Conservation (phyloP, 2,113 vertebrate species). For the Oncorhynchus kisutch region DNA sequence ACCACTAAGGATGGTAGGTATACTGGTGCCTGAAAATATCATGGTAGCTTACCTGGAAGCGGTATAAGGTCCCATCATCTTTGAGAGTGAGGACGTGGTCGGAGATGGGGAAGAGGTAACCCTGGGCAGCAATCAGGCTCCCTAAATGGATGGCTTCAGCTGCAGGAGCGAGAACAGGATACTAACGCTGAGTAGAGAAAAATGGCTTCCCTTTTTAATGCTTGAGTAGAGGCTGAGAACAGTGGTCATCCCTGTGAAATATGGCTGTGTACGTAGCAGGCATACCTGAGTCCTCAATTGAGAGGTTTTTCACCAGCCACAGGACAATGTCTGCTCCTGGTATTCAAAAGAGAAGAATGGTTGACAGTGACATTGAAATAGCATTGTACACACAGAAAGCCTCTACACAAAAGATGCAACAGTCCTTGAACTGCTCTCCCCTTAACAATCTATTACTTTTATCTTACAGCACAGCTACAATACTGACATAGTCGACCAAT, state of each 20-base stretch:
- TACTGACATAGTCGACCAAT: background rate
- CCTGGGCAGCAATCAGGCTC: constrained; percentile 89
- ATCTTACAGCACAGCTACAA: background rate
- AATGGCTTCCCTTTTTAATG: background rate
- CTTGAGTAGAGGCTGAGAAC: background rate
- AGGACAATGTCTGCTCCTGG: constrained; percentile 91
- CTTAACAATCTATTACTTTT: background rate
- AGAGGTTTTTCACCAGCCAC: constrained; percentile 95
- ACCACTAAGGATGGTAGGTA: background rate
- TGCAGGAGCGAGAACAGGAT: constrained; percentile 51
- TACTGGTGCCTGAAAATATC: background rate
- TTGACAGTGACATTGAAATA: constrained; percentile 12
- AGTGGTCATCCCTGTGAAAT: background rate
- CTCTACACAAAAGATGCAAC: constrained; percentile 17
- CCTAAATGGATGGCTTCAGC: constrained; percentile 94
- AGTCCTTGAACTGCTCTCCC: constrained; percentile 16
- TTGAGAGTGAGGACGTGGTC: constrained; percentile 94
- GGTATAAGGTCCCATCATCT: constrained; percentile 93
- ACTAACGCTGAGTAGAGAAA: too few species aligned
- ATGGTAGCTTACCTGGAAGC: constrained; percentile 85
- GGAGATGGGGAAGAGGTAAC: constrained; percentile 94
- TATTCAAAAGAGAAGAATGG: constrained; percentile 49
- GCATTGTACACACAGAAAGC: constrained; percentile 9
- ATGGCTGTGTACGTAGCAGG: constrained; percentile 3
- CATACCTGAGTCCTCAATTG: constrained; percentile 90